Conservation (phyloP, 2,797 vertebrate species). For the Pseudochirops corinnae region DNA sequence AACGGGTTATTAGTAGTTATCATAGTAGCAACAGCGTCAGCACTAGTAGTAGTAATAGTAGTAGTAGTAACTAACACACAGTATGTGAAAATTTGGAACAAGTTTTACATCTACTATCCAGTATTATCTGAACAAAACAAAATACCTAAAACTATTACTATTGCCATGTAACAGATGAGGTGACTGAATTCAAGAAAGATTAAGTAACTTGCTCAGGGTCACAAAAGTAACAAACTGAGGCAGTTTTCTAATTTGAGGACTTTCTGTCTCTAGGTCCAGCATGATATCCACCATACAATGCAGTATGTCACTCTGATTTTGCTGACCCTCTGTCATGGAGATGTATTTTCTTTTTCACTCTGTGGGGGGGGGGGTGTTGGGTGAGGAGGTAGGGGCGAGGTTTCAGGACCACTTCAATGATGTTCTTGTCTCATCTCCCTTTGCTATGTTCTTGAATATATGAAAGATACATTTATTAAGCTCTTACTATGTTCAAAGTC, state of each 20-base stretch:
- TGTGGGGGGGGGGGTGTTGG: background rate
- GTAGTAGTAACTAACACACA: background rate
- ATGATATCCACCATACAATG: background rate
- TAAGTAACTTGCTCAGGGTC: background rate
- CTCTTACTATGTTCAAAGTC: background rate
- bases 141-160: background rate
- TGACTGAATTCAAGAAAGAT: background rate
- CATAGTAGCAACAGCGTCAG: background rate
- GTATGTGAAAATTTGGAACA: background rate
- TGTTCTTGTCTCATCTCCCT: background rate
- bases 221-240: background rate
- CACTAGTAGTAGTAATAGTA: background rate
- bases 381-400: accelerated
- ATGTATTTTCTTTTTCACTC: background rate
- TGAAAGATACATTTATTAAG: background rate
- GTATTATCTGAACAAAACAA: background rate
- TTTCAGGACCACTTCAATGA: background rate
- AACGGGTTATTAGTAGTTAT: background rate
- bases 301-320: background rate
- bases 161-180: background rate
- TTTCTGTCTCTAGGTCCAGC: background rate
- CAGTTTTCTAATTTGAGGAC: background rate
- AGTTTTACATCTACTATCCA: background rate
- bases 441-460: background rate
- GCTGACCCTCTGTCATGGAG: background rate